A percentile compares a stretch with the other conserved stretches of the same genome.
Conservation (phyloP, 2,888 invertebrate species). For the Epiblema foenella region DNA sequence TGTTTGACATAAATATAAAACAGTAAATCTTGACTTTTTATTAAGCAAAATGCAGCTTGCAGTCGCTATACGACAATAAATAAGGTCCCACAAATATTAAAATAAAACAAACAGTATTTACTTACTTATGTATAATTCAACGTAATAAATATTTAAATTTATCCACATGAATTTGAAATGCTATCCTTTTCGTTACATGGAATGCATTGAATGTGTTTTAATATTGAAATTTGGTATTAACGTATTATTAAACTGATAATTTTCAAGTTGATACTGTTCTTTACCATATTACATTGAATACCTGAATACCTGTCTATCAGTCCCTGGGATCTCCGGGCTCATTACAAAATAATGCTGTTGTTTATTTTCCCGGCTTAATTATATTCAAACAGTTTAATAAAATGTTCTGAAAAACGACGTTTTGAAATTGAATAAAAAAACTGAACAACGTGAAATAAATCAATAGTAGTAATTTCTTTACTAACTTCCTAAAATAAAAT, state of each 20-base stretch:
- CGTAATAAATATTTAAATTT: constrained; percentile 43
- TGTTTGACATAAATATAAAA: not conserved
- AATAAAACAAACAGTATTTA: constrained; percentile 29
- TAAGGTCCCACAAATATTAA: constrained; percentile 22
- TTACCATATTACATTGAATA: no score
- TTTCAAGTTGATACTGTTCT: not conserved
- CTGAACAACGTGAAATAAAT: not conserved
- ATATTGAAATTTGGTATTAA: constrained; percentile 29
- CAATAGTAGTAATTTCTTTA: not conserved
- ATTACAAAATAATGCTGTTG: no score
- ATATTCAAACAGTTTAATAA: no score
- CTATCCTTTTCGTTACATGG: constrained; percentile 28
- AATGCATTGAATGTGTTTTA: constrained; percentile 32
- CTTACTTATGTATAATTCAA: constrained; percentile 35
- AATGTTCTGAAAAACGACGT: no score
- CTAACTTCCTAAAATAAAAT: not conserved
- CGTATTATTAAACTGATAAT: constrained; percentile 3
- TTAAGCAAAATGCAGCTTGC: constrained; percentile 11
- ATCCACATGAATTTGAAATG: constrained; percentile 33
- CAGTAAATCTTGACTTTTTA: not conserved
- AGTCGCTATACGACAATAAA: constrained; percentile 9
- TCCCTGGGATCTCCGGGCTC: no score
- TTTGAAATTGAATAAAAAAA: no score
- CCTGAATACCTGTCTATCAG: no score
- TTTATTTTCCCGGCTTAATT: no score